phyloP scores from a whole-genome alignment of 2,113 vertebrate genomes.

The Hippolais icterina region DNA sequence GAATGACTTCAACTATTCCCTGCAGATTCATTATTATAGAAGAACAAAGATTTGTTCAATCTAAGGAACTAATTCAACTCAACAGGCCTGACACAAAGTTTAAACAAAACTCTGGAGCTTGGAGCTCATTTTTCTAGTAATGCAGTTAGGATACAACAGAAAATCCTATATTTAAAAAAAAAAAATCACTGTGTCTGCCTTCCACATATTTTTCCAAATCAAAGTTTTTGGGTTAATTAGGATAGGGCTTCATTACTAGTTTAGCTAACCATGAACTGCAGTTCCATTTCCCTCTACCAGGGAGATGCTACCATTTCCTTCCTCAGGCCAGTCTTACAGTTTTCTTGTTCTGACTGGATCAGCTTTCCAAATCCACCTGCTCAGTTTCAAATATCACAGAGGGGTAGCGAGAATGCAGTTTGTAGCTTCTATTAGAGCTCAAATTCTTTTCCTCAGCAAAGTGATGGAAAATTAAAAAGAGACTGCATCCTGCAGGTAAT shows the following conservation, averaged over 20 bases:
- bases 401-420: background rate
- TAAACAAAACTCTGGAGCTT: background rate
- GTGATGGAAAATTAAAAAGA: rapidly evolving
- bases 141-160: background rate
- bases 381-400: background rate
- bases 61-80: background rate
- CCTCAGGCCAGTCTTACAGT: background rate
- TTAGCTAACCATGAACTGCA: background rate
- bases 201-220: background rate
- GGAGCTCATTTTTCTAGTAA: background rate
- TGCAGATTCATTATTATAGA: background rate
- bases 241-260: background rate
- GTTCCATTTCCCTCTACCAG: background rate
- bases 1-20: background rate
- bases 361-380: background rate
- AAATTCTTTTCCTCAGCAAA: background rate
- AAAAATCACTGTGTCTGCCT: background rate
- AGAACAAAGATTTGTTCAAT: background rate
- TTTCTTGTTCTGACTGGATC: background rate
- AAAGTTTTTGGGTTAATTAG: background rate
- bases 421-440: background rate
- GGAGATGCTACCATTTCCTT: background rate
- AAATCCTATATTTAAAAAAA: background rate
- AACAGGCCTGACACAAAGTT: background rate
- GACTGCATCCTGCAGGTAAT: background rate